Evolutionary conservation across 2,888 invertebrate species (phyloP).

Genomic region (Ophion costatus): DNA sequence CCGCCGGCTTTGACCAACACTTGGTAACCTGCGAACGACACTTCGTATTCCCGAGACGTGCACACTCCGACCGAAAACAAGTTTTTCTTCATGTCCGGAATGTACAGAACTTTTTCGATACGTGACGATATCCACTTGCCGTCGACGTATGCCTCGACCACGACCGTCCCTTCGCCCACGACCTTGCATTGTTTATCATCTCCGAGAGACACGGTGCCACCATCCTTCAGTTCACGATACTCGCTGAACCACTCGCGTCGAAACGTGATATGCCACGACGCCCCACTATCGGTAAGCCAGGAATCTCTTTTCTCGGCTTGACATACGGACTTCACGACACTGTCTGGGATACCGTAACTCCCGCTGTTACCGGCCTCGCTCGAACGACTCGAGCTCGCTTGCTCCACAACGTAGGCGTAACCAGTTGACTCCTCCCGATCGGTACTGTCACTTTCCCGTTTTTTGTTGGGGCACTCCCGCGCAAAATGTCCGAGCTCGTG

Average conservation of each 20-base stretch:
- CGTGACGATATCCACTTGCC: conserved; percentile 16
- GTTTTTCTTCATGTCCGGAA: conserved; percentile 24
- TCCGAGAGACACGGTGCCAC: conserved; percentile 22
- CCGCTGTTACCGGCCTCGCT: no score
- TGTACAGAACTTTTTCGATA: conserved; percentile 53
- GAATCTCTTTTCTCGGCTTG: neutral
- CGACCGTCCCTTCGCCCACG: conserved; percentile 43
- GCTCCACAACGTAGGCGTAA: no score
- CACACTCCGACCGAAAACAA: conserved; percentile 63
- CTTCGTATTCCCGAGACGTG: neutral
- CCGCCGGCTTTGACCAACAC: neutral
- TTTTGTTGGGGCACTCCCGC: no score
- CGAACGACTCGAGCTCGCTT: no score
- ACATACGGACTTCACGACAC: neutral
- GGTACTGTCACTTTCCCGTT: no score
- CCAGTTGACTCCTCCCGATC: no score
- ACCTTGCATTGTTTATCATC: conserved; percentile 44
- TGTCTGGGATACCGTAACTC: neutral
- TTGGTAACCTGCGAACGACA: no score
- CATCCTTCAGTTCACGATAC: neutral
- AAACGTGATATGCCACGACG: conserved; percentile 13
- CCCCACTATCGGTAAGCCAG: conserved; percentile 50
- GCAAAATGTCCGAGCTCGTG: no score
- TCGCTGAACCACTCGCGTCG: neutral
- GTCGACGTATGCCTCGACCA: conserved; percentile 49